Evolutionary conservation across 2,797 vertebrate genomes (phyloP).

Genomic region (Otolemur crassicaudatus): DNA sequence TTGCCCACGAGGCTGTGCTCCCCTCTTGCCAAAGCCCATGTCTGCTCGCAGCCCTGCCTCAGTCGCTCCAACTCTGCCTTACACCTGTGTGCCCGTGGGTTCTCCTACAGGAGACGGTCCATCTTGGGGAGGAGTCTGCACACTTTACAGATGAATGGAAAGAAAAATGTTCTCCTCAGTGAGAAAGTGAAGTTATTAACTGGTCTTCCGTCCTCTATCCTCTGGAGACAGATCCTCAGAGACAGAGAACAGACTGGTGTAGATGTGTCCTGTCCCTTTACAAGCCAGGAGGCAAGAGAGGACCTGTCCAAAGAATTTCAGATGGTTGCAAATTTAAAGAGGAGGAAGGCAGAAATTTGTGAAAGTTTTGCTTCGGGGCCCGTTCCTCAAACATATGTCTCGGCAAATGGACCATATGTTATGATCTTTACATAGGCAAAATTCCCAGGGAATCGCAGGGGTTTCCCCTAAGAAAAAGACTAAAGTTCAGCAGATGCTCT

Average conservation of each 20-base stretch:
- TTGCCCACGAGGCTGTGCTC: fast-evolving
- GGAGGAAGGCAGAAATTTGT: not conserved
- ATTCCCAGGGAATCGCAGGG: not conserved
- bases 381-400: constrained; percentile 28
- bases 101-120: not conserved
- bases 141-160: not conserved
- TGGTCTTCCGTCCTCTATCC: not conserved
- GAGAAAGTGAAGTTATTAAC: too few relatives aligned
- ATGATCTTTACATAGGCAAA: not conserved
- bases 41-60: fast-evolving
- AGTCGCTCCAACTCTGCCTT: fast-evolving
- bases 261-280: fast-evolving
- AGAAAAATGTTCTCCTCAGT: fast-evolving
- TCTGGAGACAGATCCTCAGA: not conserved
- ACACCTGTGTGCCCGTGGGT: not conserved
- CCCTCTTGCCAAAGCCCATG: fast-evolving
- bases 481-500: not conserved
- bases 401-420: constrained; percentile 47
- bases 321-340: not conserved
- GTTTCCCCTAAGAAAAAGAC: not conserved
- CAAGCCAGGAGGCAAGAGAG: too few relatives aligned
- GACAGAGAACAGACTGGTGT: not conserved
- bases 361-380: not conserved
- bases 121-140: not conserved
- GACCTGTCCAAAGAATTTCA: not conserved